A percentile compares a stretch with the other conserved stretches of the same genome.
phyloP scores from a whole-genome alignment of 2,797 vertebrate genomes.

The Gallirallus australis region DNA sequence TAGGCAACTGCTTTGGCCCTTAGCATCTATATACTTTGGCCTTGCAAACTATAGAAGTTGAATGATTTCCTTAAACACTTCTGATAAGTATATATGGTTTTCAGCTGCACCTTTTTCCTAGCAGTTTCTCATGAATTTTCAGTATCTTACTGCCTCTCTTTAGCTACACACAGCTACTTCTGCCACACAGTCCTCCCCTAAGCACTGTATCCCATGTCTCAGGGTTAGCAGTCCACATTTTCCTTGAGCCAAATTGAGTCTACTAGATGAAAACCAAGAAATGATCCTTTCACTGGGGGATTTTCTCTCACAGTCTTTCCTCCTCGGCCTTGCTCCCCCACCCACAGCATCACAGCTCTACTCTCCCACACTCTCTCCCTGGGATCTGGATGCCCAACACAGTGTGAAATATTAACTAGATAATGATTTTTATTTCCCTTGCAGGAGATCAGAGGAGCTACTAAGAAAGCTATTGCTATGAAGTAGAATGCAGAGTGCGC shows the following conservation, averaged over 20 bases:
- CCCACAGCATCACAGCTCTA: not conserved
- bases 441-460: not conserved
- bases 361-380: not conserved
- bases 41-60: not conserved
- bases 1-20: not conserved
- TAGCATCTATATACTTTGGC: too few relatives aligned
- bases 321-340: accelerated
- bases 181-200: not conserved
- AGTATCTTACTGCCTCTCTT: not conserved
- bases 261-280: not conserved
- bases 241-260: not conserved
- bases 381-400: not conserved
- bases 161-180: not conserved
- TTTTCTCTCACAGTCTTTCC: not conserved
- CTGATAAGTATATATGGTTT: not conserved
- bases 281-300: not conserved
- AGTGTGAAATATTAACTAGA: slow-evolving; percentile 46
- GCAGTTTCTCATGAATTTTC: not conserved
- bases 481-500: not conserved
- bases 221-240: not conserved
- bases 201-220: not conserved
- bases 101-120: not conserved
- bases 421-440: slow-evolving; percentile 33
- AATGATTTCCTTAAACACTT: not conserved
- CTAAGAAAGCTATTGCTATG: not conserved